A percentile compares a stretch with the other conserved stretches of the same genome.
Evolutionary conservation across 2,797 vertebrate genomes (phyloP).

Genomic region (Micropoecilia bifurca): DNA sequence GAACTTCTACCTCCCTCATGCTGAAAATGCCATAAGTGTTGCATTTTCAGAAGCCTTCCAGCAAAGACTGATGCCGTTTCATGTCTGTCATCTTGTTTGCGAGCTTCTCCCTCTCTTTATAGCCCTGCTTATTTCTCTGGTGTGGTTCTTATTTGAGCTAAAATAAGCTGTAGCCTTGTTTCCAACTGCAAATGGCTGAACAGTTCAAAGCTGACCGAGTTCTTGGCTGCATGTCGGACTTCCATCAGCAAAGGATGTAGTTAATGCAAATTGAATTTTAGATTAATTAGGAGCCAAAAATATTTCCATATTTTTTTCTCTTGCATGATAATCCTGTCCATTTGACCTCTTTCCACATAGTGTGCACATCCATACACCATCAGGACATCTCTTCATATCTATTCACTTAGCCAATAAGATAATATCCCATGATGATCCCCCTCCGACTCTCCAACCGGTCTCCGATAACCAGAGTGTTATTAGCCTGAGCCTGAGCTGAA

Average conservation of each 20-base stretch:
- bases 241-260: slow-evolving; percentile 18
- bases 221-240: slow-evolving; percentile 39
- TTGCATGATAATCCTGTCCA: background rate
- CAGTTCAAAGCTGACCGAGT: slow-evolving; percentile 57
- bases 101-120: slow-evolving; percentile 23
- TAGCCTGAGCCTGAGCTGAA: slow-evolving; percentile 27
- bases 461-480: slow-evolving; percentile 17
- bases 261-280: slow-evolving; percentile 32
- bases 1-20: background rate
- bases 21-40: slow-evolving; percentile 1
- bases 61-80: slow-evolving; percentile 1
- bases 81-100: slow-evolving; percentile 12
- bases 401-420: slow-evolving; percentile 45
- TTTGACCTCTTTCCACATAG: slow-evolving; percentile 2
- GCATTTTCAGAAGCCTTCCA: background rate
- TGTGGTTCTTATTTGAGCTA: slow-evolving; percentile 15
- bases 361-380: slow-evolving; percentile 27
- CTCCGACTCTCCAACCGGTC: slow-evolving; percentile 11
- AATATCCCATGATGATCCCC: slow-evolving; percentile 42
- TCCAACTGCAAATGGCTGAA: slow-evolving; percentile 46
- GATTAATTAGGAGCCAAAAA: background rate
- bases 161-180: slow-evolving; percentile 18
- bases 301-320: background rate
- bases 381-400: slow-evolving; percentile 22
- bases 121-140: slow-evolving; percentile 20